Conservation (phyloP, 2,797 vertebrate species). For the Miichthys miiuy region DNA sequence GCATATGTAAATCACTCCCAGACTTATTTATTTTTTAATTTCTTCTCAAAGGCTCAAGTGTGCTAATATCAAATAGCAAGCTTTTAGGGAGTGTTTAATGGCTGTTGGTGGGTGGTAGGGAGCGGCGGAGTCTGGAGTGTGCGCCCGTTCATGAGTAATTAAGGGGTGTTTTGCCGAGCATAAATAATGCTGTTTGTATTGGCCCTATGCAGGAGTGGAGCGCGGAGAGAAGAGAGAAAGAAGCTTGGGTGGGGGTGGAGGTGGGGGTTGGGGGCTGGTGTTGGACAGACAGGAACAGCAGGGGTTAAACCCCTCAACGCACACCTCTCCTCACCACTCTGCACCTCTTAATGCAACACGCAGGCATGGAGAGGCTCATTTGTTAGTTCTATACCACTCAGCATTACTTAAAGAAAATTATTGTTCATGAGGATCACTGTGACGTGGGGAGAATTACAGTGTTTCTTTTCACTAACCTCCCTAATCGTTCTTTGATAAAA, state of each 20-base stretch:
- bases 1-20: conserved; percentile 97
- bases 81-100: conserved; percentile 99
- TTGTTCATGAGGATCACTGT: conserved; percentile 44
- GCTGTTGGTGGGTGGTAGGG: conserved; percentile 97
- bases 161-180: conserved; percentile 99
- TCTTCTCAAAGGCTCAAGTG: conserved; percentile 92
- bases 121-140: conserved; percentile 89
- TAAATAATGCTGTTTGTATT: conserved; percentile 99
- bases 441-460: conserved; percentile 45
- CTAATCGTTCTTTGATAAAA: conserved; percentile 55
- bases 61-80: conserved; percentile 98
- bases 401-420: conserved; percentile 69
- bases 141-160: conserved; percentile 98
- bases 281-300: conserved; percentile 87
- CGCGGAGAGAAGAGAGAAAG: conserved; percentile 74
- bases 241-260: conserved; percentile 35
- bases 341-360: conserved; percentile 64
- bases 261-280: conserved; percentile 55
- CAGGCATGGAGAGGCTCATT: conserved; percentile 58
- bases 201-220: conserved; percentile 90
- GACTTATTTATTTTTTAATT: conserved; percentile 87
- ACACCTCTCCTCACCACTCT: conserved; percentile 55
- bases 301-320: conserved; percentile 87
- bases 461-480: conserved; percentile 49
- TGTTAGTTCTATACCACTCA: conserved; percentile 64